phyloP scores from a whole-genome alignment of 2,113 vertebrate genomes.

The Gracilinanus agilis region DNA sequence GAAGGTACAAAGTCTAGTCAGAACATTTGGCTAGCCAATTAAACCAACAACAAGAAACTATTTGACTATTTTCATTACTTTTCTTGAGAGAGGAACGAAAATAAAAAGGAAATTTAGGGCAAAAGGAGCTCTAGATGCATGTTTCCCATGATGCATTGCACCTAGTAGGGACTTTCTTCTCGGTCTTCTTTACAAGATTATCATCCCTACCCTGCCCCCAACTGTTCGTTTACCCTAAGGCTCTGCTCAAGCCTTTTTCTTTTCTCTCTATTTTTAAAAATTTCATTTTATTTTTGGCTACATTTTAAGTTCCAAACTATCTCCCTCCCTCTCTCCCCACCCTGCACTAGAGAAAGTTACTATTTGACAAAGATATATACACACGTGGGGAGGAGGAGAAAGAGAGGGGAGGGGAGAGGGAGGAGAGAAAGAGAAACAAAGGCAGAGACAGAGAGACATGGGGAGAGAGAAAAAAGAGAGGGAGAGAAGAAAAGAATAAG shows the following conservation, averaged over 20 bases:
- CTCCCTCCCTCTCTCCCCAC: no score
- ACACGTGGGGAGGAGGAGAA: background rate
- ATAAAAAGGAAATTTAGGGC: background rate
- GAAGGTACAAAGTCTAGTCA: background rate
- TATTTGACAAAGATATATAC: background rate
- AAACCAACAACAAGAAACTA: background rate
- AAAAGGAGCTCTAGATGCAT: background rate
- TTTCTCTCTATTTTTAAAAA: background rate
- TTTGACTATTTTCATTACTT: background rate
- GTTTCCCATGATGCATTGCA: background rate
- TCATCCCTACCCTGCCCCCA: background rate
- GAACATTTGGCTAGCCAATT: background rate
- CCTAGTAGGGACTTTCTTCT: background rate
- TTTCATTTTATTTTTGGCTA: no score
- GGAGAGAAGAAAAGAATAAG: background rate
- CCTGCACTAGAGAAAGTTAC: no score
- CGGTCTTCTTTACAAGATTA: background rate
- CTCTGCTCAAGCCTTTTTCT: background rate
- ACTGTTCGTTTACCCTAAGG: no score
- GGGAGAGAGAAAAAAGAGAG: background rate
- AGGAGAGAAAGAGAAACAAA: no score
- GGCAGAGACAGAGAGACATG: fast-evolving
- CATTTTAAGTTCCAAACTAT: no score
- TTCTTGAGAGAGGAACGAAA: background rate
- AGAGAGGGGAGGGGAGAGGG: background rate